A percentile compares a stretch with the other conserved stretches of the same genome.
phyloP scores from a whole-genome alignment of 2,113 vertebrate species.

The Siniperca knerii region DNA sequence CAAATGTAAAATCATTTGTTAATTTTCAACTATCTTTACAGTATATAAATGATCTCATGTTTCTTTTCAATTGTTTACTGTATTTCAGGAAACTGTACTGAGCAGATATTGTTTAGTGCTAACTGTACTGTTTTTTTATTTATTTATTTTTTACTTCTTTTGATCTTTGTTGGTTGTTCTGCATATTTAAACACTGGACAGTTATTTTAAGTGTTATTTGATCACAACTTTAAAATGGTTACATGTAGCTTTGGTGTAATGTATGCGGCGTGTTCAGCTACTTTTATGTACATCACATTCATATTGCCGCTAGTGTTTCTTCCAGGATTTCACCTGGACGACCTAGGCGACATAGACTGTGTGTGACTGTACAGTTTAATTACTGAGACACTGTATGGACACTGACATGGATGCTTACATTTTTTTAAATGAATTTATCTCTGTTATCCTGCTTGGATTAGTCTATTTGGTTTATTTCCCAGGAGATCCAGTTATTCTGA shows the following conservation, averaged over 20 bases:
- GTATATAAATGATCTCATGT: not conserved
- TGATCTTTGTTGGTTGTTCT: too few relatives aligned
- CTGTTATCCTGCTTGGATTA: slow-evolving; percentile 2
- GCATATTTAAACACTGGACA: too few relatives aligned
- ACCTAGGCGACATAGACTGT: not conserved
- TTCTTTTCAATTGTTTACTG: not conserved
- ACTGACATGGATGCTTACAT: not conserved
- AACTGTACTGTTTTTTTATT: too few relatives aligned
- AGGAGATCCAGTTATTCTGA: slow-evolving; percentile 20
- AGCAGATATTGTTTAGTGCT: too few relatives aligned
- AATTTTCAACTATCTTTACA: not conserved
- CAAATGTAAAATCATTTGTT: not conserved
- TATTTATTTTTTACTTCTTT: too few relatives aligned
- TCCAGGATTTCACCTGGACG: not conserved
- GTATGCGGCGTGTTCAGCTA: not conserved
- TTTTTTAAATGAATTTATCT: not conserved
- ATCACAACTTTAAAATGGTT: too few relatives aligned
- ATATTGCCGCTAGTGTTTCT: not conserved
- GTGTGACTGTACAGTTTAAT: not conserved
- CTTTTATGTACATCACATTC: not conserved
- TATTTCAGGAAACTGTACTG: not conserved
- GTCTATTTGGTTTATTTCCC: slow-evolving; percentile 4
- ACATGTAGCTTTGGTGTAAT: too few relatives aligned
- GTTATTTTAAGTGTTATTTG: too few relatives aligned
- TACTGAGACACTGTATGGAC: too few relatives aligned